A percentile compares a stretch with the other conserved stretches of the same genome.
Conservation (phyloP, 2,797 vertebrate genomes). For the Semaprochilodus insignis region DNA sequence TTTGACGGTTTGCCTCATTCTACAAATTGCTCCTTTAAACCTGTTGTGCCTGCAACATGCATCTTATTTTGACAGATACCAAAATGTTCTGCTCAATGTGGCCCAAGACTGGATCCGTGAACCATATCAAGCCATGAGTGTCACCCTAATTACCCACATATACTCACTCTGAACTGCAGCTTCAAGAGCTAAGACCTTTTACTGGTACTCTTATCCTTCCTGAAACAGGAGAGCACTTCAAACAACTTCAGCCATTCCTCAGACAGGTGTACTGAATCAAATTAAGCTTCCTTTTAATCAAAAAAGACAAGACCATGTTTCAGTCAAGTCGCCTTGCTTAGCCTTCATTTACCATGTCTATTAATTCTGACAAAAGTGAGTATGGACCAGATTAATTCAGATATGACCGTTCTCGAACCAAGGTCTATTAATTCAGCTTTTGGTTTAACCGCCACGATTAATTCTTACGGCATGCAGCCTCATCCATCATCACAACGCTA, state of each 20-base stretch:
- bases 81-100: not conserved
- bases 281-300: conserved; percentile 57
- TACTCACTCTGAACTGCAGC: not conserved
- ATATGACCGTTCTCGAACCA: conserved; percentile 53
- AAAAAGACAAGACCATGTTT: conserved; percentile 46
- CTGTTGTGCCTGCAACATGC: no score
- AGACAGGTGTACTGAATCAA: conserved; percentile 26
- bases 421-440: conserved; percentile 67
- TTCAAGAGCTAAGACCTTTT: not conserved
- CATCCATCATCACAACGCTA: conserved; percentile 69
- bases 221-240: not conserved
- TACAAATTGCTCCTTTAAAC: no score
- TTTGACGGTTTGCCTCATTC: no score
- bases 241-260: conserved; percentile 13
- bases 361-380: conserved; percentile 60
- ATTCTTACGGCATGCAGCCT: conserved; percentile 54
- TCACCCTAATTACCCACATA: not conserved
- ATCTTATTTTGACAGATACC: no score
- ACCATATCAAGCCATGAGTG: not conserved
- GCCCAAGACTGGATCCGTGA: not conserved
- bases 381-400: conserved; percentile 45
- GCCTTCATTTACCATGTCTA: conserved; percentile 56
- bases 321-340: conserved; percentile 33
- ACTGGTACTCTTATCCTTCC: not conserved
- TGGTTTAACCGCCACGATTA: conserved; percentile 56